Evolutionary conservation across 2,888 invertebrate species (phyloP), one percentile per base, ranked within the genome.

Genomic region (Meloe dianella): DNA sequence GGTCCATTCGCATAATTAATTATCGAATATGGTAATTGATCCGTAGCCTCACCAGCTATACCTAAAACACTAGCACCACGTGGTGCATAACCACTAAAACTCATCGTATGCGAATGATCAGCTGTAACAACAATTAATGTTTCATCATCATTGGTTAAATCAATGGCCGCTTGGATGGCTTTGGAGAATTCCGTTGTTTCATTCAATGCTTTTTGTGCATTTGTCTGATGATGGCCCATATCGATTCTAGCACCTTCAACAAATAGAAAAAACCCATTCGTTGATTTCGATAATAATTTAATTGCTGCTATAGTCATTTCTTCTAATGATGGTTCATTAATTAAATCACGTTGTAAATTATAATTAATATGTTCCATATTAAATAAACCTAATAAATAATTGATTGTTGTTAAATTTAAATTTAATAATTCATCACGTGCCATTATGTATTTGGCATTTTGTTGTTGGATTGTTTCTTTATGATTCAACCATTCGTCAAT

Each of bases 301-400:
- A 96, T 90, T 0, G 95, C 94, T 60, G 88, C 89, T 73, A 87
- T 86, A 0, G 92, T 92, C 94, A 96, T 94, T 79, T 95, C 93
- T 66, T 87, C 87, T n/a, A 96, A 80, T 0, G 90, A 88, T 0
- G 95, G 95, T 68, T 89, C 88, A 17, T 82, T 83, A n/a, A 78
- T 75, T 0, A 79, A 75, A 65, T 85, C 81, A 2, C 89, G 87
- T 73, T 91, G 89, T 66, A 91, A 77, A 71, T 92, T 90, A 79
- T 90, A 94, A 3, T 60, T 60, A 41, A 74, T 73, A 62, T 79
- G 78, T 56, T 67, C 66, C 1, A 62, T 20, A 57, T 71, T 73
- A 61, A 79, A 79, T 24, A 79, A 66, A 4, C 79, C 77, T n/a
- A 77, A 64, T 1, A 78, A 24, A 65, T 72, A 91, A 67, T 93